Percentiles rank a stretch among this genome's conserved stretches.
Evolutionary conservation across 2,113 vertebrate genomes (phyloP).

Genomic region (Albula glossodonta): DNA sequence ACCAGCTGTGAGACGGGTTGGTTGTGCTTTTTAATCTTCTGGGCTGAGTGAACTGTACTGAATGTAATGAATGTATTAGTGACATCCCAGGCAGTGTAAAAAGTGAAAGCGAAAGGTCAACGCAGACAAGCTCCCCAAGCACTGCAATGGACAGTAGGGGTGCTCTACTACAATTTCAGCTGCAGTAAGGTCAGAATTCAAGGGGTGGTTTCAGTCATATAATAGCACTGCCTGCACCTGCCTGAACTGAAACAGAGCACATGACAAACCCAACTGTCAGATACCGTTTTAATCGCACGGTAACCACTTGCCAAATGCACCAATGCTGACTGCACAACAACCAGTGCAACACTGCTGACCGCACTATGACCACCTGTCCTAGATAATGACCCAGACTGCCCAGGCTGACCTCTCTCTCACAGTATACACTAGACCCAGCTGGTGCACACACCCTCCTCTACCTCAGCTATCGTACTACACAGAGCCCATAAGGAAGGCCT

Average conservation of each 20-base stretch:
- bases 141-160: not conserved
- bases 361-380: not conserved
- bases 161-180: not conserved
- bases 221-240: not conserved
- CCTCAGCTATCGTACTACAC: not conserved
- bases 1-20: not conserved
- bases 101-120: not conserved
- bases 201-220: not conserved
- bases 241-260: not conserved
- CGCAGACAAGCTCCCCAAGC: not conserved
- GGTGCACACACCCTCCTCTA: not conserved
- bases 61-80: too few species aligned
- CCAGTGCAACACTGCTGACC: not conserved
- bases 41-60: not conserved
- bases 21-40: not conserved
- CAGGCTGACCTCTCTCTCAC: not conserved
- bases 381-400: not conserved
- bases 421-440: not conserved
- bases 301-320: not conserved
- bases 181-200: not conserved
- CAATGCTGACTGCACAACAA: not conserved
- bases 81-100: not conserved
- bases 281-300: not conserved
- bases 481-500: too few species aligned
- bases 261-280: not conserved